Conservation (phyloP, 2,113 vertebrate species). For the Varanus komodoensis region DNA sequence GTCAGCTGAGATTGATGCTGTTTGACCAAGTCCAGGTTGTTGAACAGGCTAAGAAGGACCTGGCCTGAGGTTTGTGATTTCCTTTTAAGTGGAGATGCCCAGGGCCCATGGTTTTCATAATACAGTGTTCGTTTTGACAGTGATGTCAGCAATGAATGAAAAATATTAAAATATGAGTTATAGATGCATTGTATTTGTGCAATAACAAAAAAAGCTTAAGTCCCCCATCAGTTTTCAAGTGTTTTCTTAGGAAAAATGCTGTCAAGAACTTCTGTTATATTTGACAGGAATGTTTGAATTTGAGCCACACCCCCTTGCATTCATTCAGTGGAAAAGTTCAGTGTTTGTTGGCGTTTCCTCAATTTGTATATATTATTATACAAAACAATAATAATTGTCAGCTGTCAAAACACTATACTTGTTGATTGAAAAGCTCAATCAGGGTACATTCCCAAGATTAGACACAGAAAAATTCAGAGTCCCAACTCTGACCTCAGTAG, state of each 20-base stretch:
- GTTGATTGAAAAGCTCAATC: too few relatives aligned
- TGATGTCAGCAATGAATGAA: too few relatives aligned
- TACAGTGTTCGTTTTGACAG: too few relatives aligned
- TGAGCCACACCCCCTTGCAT: background rate
- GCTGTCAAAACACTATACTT: too few relatives aligned
- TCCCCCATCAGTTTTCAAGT: background rate
- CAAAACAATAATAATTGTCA: too few relatives aligned
- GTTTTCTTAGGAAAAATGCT: background rate
- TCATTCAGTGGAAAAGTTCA: background rate
- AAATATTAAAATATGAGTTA: too few relatives aligned
- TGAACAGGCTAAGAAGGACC: background rate
- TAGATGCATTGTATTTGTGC: too few relatives aligned
- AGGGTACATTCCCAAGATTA: too few relatives aligned
- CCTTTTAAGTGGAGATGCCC: too few relatives aligned
- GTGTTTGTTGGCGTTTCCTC: background rate
- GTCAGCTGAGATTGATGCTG: background rate
- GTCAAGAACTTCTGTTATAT: background rate
- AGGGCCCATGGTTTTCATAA: too few relatives aligned
- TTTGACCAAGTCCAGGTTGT: background rate
- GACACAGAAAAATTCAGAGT: too few relatives aligned
- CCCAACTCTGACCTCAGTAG: too few relatives aligned
- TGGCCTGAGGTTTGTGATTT: background rate
- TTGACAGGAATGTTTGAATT: background rate
- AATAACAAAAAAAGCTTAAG: background rate
- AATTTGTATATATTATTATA: background rate